These are phyloP conservation scores for Eira barbara DNA, from an alignment of 2,113 vertebrate genomes.

Conservation along the genomic window DNA sequence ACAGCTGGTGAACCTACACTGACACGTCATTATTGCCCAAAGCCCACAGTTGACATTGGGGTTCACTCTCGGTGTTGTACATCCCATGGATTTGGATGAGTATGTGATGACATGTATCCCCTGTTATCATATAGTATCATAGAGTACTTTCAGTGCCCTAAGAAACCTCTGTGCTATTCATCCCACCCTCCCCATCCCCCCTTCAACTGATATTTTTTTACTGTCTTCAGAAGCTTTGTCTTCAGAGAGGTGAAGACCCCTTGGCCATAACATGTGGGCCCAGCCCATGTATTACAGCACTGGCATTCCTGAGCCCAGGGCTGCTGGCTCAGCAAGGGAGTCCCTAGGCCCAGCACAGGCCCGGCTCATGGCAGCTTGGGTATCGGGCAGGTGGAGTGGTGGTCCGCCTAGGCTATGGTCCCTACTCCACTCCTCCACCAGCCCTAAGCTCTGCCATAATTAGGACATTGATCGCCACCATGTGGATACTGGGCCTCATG, in stretches of 20 bases:
- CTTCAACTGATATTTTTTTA: not conserved
- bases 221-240: not conserved
- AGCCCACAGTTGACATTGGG: not conserved
- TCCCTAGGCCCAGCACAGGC: not conserved
- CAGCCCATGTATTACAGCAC: not conserved
- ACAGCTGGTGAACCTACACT: not conserved
- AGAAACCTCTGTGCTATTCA: not conserved
- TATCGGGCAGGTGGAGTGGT: too few relatives aligned
- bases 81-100: not conserved
- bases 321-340: not conserved
- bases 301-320: not conserved
- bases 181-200: not conserved
- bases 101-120: not conserved
- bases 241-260: not conserved
- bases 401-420: not conserved
- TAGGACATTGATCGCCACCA: not conserved
- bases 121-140: too few relatives aligned
- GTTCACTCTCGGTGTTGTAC: not conserved
- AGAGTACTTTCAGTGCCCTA: not conserved
- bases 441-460: not conserved
- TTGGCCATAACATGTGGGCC: not conserved
- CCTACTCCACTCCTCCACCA: not conserved
- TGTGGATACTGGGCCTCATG: not conserved
- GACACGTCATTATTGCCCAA: not conserved
- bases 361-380: not conserved